Evolutionary conservation across 2,113 vertebrate genomes (phyloP).

Genomic region (Dromaius novaehollandiae): DNA sequence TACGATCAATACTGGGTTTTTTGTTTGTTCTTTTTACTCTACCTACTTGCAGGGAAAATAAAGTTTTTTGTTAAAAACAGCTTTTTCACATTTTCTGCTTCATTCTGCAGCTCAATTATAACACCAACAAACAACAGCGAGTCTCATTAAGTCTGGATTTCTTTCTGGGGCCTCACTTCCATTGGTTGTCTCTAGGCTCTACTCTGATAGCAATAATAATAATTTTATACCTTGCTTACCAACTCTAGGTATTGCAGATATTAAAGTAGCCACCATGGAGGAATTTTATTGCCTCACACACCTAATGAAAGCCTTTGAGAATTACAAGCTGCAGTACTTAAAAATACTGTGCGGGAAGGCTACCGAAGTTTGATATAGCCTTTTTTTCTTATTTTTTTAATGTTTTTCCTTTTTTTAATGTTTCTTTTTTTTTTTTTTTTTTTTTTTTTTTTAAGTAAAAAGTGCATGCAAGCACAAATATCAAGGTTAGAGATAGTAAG

Average conservation of each 20-base stretch:
- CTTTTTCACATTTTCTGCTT: background rate
- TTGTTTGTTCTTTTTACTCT: background rate
- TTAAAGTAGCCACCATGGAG: background rate
- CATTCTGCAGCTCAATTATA: background rate
- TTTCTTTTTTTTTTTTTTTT: background rate
- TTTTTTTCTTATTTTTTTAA: background rate
- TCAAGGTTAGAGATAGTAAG: background rate
- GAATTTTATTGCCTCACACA: background rate
- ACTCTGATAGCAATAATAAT: fast-evolving
- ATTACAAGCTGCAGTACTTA: background rate
- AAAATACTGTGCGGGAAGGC: background rate
- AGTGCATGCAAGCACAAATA: background rate
- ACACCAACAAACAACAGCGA: background rate
- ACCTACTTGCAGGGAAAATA: background rate
- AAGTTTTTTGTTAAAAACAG: background rate
- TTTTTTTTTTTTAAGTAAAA: background rate
- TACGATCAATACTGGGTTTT: background rate
- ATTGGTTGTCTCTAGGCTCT: background rate
- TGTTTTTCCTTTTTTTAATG: background rate
- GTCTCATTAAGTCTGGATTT: background rate
- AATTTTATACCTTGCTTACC: background rate
- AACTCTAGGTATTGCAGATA: background rate
- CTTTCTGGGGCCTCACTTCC: background rate
- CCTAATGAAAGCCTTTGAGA: background rate
- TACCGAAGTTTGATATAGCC: background rate